phyloP scores from a whole-genome alignment of 2,113 vertebrate species.

The Speoplatyrhinus poulsoni region DNA sequence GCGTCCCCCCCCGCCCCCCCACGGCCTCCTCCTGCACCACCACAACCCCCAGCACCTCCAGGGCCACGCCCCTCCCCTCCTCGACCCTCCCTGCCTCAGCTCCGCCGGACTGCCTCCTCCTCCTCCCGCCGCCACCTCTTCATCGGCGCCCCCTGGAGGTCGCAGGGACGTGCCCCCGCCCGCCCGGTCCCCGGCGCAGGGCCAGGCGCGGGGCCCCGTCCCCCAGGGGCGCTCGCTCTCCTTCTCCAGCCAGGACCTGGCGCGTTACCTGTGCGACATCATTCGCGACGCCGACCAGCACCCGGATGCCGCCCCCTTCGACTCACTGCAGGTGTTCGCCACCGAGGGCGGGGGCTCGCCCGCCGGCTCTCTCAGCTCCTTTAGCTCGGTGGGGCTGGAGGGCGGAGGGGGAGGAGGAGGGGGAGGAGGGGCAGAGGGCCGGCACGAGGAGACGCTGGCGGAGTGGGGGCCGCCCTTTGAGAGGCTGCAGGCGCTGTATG shows the following conservation, averaged over 20 bases:
- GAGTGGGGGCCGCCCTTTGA: constrained; percentile 87
- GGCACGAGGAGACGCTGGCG: constrained; percentile 70
- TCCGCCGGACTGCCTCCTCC: constrained; percentile 53
- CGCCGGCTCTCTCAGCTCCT: constrained; percentile 82
- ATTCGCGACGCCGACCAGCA: constrained; percentile 76
- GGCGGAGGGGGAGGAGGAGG: constrained; percentile 50
- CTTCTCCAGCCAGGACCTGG: constrained; percentile 74
- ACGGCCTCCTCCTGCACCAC: constrained; percentile 48
- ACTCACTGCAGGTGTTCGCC: constrained; percentile 82
- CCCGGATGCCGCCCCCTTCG: constrained; percentile 70
- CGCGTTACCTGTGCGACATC: constrained; percentile 76
- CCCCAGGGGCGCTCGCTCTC: constrained; percentile 60
- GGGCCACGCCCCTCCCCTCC: constrained; percentile 52
- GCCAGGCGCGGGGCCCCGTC: constrained; percentile 56
- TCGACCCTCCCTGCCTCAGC: constrained; percentile 52
- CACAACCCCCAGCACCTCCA: constrained; percentile 36
- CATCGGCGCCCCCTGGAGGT: constrained; percentile 47
- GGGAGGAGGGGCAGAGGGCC: constrained; percentile 12
- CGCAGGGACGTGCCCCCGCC: constrained; percentile 75
- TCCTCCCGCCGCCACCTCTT: constrained; percentile 43
- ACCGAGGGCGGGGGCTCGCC: constrained; percentile 80
- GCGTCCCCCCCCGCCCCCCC: constrained; percentile 62
- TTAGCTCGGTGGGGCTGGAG: constrained; percentile 73
- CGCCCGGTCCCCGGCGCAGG: constrained; percentile 64
- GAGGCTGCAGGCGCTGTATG: constrained; percentile 81